Conservation (phyloP, 1,140 invertebrate genomes). For the Drosophila sp. region DNA sequence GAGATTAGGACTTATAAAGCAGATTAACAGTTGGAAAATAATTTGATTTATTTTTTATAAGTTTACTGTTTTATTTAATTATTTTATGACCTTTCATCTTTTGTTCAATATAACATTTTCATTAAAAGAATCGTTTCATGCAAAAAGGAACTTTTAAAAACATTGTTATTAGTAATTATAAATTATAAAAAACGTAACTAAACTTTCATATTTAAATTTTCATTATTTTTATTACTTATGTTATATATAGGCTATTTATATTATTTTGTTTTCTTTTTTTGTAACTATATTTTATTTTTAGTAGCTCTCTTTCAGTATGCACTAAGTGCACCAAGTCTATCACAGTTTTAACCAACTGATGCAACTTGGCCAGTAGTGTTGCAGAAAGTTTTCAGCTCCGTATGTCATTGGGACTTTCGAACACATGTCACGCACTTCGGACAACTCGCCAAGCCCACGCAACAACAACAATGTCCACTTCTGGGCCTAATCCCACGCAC, state of each 20-base stretch:
- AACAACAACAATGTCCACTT: constrained; percentile 50
- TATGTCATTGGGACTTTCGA: constrained; percentile 40
- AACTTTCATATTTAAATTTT: too few relatives aligned
- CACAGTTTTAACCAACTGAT: constrained; percentile 8
- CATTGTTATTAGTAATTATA: too few relatives aligned
- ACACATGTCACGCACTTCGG: constrained; percentile 75
- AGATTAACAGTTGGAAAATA: constrained; percentile 1
- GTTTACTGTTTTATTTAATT: too few relatives aligned
- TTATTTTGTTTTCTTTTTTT: too few relatives aligned
- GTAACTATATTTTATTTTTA: too few relatives aligned
- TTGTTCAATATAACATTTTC: too few relatives aligned
- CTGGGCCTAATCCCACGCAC: constrained; percentile 53
- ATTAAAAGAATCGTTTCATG: too few relatives aligned
- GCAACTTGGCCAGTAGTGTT: neutral
- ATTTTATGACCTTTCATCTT: too few relatives aligned
- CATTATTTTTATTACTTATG: too few relatives aligned
- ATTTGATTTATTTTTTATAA: constrained; percentile 2
- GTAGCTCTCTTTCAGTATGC: constrained; percentile 6
- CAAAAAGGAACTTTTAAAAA: too few relatives aligned
- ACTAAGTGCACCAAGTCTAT: neutral
- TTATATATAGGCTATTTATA: too few relatives aligned
- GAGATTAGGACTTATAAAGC: constrained; percentile 21
- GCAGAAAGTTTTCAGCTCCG: constrained; percentile 14
- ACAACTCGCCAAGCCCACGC: constrained; percentile 55
- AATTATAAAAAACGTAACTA: too few relatives aligned